Conservation (phyloP, 2,113 vertebrate species). For the Heptranchias perlo region DNA sequence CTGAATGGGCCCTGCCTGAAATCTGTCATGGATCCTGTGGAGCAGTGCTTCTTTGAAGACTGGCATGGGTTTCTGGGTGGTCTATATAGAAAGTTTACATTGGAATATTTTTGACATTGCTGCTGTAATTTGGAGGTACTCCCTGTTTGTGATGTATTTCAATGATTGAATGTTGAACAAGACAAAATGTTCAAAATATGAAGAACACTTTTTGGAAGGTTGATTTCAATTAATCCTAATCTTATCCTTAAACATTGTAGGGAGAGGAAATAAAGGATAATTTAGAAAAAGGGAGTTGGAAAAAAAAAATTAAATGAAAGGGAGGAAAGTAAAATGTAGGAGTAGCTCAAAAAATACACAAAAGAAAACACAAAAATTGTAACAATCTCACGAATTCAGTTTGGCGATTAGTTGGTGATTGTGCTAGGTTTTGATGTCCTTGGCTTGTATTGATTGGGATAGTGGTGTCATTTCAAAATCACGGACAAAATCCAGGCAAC, state of each 20-base stretch:
- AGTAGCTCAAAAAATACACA: background rate
- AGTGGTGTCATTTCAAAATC: background rate
- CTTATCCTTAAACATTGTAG: background rate
- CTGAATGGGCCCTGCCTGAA: background rate
- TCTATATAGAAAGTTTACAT: background rate
- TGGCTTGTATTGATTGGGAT: background rate
- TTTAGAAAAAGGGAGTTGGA: background rate
- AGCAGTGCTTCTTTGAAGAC: background rate
- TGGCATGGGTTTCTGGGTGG: background rate
- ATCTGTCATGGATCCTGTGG: background rate
- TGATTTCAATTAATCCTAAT: background rate
- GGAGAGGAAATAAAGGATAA: background rate
- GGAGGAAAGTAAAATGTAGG: background rate
- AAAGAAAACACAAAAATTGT: background rate
- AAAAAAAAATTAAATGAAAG: background rate
- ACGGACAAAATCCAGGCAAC: background rate
- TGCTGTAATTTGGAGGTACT: background rate
- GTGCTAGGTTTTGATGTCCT: background rate
- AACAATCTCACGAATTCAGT: background rate
- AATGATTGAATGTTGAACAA: background rate
- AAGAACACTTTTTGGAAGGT: background rate
- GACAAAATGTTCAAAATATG: background rate
- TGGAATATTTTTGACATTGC: background rate
- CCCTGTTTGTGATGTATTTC: background rate
- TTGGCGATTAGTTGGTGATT: background rate